Percentiles rank a stretch among this genome's conserved stretches.
phyloP scores from a whole-genome alignment of 2,113 vertebrate genomes.

The Ictalurus furcatus region DNA sequence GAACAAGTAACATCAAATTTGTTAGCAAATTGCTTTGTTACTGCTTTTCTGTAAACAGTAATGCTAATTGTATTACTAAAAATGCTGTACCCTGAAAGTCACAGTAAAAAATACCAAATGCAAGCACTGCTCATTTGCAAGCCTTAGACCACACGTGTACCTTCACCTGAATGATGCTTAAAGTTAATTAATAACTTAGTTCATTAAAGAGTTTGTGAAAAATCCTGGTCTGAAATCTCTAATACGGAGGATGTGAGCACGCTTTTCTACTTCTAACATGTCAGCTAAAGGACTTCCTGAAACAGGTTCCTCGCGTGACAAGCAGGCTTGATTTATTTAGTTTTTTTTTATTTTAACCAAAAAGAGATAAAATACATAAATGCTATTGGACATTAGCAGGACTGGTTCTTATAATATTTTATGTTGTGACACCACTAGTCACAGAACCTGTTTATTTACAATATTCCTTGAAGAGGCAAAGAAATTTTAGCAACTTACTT shows the following conservation, averaged over 20 bases:
- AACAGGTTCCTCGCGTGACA: background rate
- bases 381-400: background rate
- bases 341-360: background rate
- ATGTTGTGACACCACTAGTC: background rate
- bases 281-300: constrained; percentile 17
- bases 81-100: background rate
- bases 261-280: background rate
- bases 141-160: too few relatives aligned
- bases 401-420: background rate
- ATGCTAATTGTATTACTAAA: background rate
- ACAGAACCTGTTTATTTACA: constrained; percentile 3
- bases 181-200: background rate
- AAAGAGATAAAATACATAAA: background rate
- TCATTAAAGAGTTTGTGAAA: background rate
- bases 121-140: background rate
- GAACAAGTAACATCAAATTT: background rate
- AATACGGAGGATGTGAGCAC: background rate
- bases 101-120: background rate
- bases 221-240: background rate
- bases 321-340: background rate
- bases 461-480: background rate
- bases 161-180: background rate
- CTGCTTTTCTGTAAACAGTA: background rate
- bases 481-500: constrained; percentile 24
- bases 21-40: too few relatives aligned